phyloP scores from a whole-genome alignment of 2,797 vertebrate species.

The Pelodytes ibericus region DNA sequence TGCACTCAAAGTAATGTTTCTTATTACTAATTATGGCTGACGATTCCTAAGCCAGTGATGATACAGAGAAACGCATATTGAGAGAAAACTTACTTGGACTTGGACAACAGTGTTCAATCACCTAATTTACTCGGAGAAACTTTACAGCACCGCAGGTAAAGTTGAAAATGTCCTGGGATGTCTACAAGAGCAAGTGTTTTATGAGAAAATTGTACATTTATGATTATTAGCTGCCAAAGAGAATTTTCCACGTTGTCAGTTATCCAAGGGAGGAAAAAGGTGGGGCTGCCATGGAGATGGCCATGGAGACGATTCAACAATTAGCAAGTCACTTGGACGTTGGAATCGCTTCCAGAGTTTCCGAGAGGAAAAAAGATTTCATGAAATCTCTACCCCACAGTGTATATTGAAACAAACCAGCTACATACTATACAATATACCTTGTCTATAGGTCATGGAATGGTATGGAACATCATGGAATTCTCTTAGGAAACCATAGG shows the following conservation, averaged over 20 bases:
- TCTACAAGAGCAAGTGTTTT: conserved; percentile 4
- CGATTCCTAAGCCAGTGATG: neutral
- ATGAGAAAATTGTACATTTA: conserved; percentile 2
- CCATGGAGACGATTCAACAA: neutral
- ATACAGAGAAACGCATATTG: neutral
- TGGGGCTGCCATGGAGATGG: neutral
- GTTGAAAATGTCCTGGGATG: neutral
- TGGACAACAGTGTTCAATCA: neutral
- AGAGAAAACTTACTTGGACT: neutral
- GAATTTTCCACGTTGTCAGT: neutral
- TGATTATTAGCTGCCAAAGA: conserved; percentile 15
- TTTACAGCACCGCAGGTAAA: conserved; percentile 1
- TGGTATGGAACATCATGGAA: too few species aligned
- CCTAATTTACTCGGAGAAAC: neutral
- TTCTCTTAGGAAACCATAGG: too few species aligned
- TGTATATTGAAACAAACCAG: too few species aligned
- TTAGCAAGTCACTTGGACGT: neutral
- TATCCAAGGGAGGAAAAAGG: neutral
- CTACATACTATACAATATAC: too few species aligned
- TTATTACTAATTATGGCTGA: neutral
- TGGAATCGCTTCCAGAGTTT: neutral
- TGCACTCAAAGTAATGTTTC: neutral
- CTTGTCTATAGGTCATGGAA: too few species aligned
- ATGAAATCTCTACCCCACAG: too few species aligned
- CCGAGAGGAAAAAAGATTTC: neutral